Conservation (phyloP, 2,113 vertebrate genomes). For the Apodemus sylvaticus region DNA sequence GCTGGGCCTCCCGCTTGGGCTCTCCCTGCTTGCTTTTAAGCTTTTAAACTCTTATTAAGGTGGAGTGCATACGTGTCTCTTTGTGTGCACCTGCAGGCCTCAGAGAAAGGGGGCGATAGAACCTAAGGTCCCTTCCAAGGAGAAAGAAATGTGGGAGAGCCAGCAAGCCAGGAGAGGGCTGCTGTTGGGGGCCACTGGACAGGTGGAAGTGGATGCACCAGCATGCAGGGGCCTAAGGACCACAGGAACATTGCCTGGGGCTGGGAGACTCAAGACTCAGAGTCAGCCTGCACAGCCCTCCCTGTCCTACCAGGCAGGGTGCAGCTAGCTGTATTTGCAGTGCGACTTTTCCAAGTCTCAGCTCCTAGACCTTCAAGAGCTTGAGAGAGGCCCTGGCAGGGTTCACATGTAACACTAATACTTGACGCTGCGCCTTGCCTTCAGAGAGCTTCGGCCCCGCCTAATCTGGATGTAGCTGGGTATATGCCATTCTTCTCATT, state of each 20-base stretch:
- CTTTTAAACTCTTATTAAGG: background rate
- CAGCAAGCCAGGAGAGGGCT: background rate
- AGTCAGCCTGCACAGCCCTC: background rate
- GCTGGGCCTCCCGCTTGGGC: background rate
- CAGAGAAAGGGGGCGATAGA: background rate
- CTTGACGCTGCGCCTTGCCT: background rate
- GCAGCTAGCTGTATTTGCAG: background rate
- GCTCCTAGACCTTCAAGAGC: background rate
- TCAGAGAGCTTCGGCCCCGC: background rate
- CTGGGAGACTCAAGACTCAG: background rate
- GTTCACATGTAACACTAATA: background rate
- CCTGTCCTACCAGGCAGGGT: background rate
- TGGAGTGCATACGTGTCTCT: background rate
- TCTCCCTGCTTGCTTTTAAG: background rate
- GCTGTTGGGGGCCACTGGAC: accelerated
- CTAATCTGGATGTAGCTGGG: background rate
- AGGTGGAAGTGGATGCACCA: accelerated
- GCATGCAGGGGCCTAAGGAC: accelerated
- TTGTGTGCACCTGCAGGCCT: background rate
- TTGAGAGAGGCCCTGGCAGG: background rate
- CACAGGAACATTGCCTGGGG: background rate
- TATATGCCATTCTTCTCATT: background rate
- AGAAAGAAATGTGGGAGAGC: background rate
- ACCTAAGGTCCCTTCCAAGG: background rate
- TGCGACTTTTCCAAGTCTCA: background rate